These are phyloP conservation scores for Mactra quadrangularis DNA, from an alignment of 1,140 invertebrate species.

Conservation along the genomic window DNA sequence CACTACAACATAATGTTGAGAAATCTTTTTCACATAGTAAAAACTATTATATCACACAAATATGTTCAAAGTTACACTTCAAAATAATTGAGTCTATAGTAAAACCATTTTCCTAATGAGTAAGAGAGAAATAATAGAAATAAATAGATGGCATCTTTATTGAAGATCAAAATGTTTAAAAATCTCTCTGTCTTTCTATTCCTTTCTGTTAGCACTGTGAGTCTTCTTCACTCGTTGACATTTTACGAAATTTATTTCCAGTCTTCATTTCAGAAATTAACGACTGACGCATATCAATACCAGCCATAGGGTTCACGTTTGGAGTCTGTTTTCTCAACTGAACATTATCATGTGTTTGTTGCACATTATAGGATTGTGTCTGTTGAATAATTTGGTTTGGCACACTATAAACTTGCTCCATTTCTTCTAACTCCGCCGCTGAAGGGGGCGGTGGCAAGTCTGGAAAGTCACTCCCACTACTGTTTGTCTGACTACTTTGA, in stretches of 20 bases:
- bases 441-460: slow-evolving; percentile 75
- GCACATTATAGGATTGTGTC: slow-evolving; percentile 28
- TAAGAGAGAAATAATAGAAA: too few species aligned
- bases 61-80: too few species aligned
- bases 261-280: slow-evolving; percentile 62
- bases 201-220: slow-evolving; percentile 46
- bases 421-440: slow-evolving; percentile 71
- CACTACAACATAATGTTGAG: too few species aligned
- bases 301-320: slow-evolving; percentile 29
- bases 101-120: too few species aligned
- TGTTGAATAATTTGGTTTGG: slow-evolving; percentile 55
- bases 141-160: too few species aligned
- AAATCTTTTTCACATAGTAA: too few species aligned
- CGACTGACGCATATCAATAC: slow-evolving; percentile 44
- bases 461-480: slow-evolving; percentile 48
- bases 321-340: slow-evolving; percentile 44
- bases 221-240: slow-evolving; percentile 27
- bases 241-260: slow-evolving; percentile 50
- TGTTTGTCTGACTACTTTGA: slow-evolving; percentile 27
- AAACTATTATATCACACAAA: too few species aligned
- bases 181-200: not conserved
- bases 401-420: slow-evolving; percentile 70
- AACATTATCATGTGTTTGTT: slow-evolving; percentile 35
- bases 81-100: too few species aligned
- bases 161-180: not conserved